Base-by-base conservation (phyloP, 2,113 vertebrate genomes). In the Hippocampus abdominalis region DNA sequence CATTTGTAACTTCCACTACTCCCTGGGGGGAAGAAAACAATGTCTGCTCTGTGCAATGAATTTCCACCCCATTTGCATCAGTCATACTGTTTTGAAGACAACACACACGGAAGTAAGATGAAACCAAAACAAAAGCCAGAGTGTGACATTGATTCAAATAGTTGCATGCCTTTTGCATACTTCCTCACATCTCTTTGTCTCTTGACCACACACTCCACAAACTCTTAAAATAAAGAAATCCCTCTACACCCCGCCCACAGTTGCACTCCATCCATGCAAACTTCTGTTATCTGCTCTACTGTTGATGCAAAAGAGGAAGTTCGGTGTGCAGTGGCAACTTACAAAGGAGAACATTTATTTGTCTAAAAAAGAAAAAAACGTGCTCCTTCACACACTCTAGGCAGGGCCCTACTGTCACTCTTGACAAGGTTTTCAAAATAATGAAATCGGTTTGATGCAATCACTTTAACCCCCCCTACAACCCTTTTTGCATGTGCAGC, bases 251-350 rank as follows among this genome's bases (percentile, higher is more conserved):
- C 11, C 25, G 40, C 40, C 49, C 54, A 13, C 46, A 63, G 21
- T 70, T 68, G 61, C 64, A 36, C 57, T 72, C 48, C 69, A 16
- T 71, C 16, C 46, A 64, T 40, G 68, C 53, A 75, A 62, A 75
- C 74, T 20, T 70, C 72, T 80, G 85, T 74, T 87, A 83, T 88
- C 85, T 78, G 73, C 16, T 21, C 66, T 78, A 75, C 86, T 82
- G 81, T 84, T 88, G 70, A 71, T 72, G 48, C 48, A 88, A 92
- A 92, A 89, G 84, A 63, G 90, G 91, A 93, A 92, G 88, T 84
- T 44, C 20, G 46, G 61, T 75, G 81, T 61, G 40, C 21, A 40
- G 72, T 75, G 71, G 68, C 70, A 78, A 70, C 82, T 79, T 85
- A 70, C 65, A 77, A 23, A 68, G 53, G 70, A 71, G 75, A 87